Conservation (phyloP, 2,113 vertebrate genomes). For the Melanocharis versteri region DNA sequence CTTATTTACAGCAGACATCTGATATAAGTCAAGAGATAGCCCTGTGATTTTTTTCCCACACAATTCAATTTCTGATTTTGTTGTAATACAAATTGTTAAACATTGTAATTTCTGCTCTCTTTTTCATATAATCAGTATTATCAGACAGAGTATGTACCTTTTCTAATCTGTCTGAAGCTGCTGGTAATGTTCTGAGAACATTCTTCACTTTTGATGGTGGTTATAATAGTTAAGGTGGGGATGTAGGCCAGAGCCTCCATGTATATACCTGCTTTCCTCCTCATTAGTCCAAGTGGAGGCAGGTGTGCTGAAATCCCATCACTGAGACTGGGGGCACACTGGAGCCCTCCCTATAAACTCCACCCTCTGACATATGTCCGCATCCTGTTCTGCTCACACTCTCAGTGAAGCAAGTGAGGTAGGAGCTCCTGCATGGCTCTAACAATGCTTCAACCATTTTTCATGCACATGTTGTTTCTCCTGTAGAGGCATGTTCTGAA, state of each 20-base stretch:
- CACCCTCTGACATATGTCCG: fast-evolving
- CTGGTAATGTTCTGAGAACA: background rate
- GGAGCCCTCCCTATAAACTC: background rate
- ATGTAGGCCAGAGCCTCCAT: background rate
- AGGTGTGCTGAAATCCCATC: background rate
- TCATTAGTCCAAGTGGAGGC: background rate
- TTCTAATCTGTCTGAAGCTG: background rate
- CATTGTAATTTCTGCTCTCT: background rate
- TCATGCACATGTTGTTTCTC: background rate
- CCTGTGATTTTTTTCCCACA: background rate
- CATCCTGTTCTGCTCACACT: background rate
- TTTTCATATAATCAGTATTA: background rate
- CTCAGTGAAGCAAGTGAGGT: background rate
- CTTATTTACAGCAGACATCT: background rate
- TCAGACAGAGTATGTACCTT: background rate
- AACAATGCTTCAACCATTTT: background rate
- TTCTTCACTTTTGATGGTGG: background rate
- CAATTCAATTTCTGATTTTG: background rate
- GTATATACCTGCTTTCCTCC: background rate
- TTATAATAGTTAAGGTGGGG: background rate
- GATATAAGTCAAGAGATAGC: background rate
- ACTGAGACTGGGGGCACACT: background rate
- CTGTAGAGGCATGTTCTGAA: background rate
- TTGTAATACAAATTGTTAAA: background rate
- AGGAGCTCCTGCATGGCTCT: background rate